These are phyloP conservation scores for Actinostola sp. DNA, from an alignment of 92 coral and sea anemone genomes.

Conservation along the genomic window DNA sequence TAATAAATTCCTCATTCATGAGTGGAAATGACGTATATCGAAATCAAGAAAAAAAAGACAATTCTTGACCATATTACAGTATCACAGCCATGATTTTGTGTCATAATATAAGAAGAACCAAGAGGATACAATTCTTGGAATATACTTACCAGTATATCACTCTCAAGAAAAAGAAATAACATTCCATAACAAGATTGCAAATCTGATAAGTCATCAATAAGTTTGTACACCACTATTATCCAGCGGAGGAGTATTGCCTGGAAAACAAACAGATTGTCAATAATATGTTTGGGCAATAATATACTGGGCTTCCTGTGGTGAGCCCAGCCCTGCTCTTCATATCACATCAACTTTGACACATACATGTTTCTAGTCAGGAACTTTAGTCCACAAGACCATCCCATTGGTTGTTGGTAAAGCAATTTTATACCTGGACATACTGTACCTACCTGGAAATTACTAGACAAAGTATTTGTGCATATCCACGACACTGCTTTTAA, in stretches of 20 bases:
- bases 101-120: neutral
- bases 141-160: constrained; percentile 80
- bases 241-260: constrained; percentile 83
- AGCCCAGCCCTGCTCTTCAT: too few species aligned
- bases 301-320: too few species aligned
- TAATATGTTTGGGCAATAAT: neutral
- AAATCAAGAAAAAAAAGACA: too few species aligned
- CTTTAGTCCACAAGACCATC: neutral
- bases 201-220: constrained; percentile 72
- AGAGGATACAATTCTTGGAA: neutral
- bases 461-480: constrained; percentile 71
- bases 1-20: neutral
- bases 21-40: too few species aligned
- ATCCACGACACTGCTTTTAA: constrained; percentile 80
- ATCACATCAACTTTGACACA: neutral
- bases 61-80: too few species aligned
- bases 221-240: constrained; percentile 78
- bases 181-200: constrained; percentile 89
- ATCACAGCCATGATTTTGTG: neutral
- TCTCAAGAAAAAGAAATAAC: constrained; percentile 89
- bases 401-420: neutral
- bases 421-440: neutral
- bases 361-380: neutral
- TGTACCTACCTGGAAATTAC: constrained; percentile 76
- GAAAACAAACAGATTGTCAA: neutral